Conservation (phyloP, 1,140 invertebrate species). For the Orius laevigatus region DNA sequence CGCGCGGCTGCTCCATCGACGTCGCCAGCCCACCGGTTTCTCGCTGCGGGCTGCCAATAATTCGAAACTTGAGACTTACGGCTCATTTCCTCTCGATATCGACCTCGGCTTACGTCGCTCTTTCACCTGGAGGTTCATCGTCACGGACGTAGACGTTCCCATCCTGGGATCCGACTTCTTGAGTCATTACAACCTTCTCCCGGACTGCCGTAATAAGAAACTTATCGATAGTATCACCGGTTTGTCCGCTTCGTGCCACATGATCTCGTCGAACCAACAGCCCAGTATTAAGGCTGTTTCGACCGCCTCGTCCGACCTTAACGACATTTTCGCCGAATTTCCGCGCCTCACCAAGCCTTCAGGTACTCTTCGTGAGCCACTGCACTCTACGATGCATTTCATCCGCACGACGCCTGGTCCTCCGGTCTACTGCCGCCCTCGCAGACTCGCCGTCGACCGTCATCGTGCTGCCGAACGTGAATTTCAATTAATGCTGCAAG, state of each 20-base stretch:
- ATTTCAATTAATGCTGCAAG: constrained; percentile 23
- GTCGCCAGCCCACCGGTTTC: too few species aligned
- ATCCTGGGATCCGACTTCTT: not conserved
- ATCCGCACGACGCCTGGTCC: constrained; percentile 22
- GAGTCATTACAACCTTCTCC: not conserved
- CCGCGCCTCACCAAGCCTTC: not conserved
- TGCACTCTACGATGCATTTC: not conserved
- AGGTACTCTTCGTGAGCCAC: not conserved
- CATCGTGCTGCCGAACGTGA: constrained; percentile 17
- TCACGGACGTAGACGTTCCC: not conserved
- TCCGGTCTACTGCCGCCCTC: constrained; percentile 24
- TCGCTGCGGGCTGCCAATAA: constrained; percentile 20
- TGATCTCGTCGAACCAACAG: not conserved
- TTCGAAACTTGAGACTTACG: constrained; percentile 24
- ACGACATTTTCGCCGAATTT: not conserved
- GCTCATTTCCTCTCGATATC: constrained; percentile 21
- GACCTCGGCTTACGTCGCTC: constrained; percentile 17
- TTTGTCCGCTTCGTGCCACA: not conserved
- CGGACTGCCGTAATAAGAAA: not conserved
- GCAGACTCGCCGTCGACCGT: constrained; percentile 24
- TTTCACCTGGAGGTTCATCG: not conserved
- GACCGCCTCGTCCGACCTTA: not conserved
- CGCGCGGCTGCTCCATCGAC: too few species aligned
- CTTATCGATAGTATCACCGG: not conserved
- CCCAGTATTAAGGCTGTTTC: too few species aligned